Base-by-base conservation (phyloP, 2,888 invertebrate species). In the Cantharis lateralis region DNA sequence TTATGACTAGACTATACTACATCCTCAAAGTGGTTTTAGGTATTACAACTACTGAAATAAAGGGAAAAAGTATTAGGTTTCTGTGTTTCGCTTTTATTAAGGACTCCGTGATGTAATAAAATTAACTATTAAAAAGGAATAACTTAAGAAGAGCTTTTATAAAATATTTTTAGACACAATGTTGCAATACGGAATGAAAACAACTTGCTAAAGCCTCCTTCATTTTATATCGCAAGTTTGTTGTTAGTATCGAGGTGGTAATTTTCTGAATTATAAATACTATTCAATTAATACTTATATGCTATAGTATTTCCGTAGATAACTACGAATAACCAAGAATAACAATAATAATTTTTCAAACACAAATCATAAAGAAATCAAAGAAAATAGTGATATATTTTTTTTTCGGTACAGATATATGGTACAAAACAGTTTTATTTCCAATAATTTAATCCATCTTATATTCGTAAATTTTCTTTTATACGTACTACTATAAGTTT, bases 111-210 rank as follows among this genome's bases (percentile, higher is more conserved):
- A 48, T 48, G n/a, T 2, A 48, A 48, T 48, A 48, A 48, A 48
- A 48, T 48, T 48, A 48, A n/a, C 48, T 48, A 48, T 48, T 48
- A 48, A 48, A 48, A 48, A 48, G 48, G n/a, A 48, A n/a, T 48
- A 48, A n/a, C 48, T 48, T 7, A 2, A n/a, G 48, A n/a, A 48
- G 48, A 9, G 48, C 48, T 48, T 7, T n/a, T 48, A 48, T 13
- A 32, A 13, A 0, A 13, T n/a, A 32, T 20, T 66, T 66, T 66
- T 13, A n/a, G 10, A 66, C n/a, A 66, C 20, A 66, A 66, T 66
- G n/a, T 24, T 24, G 20, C n/a, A 73, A 69, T 69, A 68, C 70
- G 48, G 70, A 74, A 74, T 64, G 63, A 70, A 70, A 74, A 63
- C 76, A 15, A 68, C n/a, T 48, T 48, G 3, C n/a, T n/a, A n/a